phyloP scores from a whole-genome alignment of 2,888 invertebrate species.

The Octodonta nipae region DNA sequence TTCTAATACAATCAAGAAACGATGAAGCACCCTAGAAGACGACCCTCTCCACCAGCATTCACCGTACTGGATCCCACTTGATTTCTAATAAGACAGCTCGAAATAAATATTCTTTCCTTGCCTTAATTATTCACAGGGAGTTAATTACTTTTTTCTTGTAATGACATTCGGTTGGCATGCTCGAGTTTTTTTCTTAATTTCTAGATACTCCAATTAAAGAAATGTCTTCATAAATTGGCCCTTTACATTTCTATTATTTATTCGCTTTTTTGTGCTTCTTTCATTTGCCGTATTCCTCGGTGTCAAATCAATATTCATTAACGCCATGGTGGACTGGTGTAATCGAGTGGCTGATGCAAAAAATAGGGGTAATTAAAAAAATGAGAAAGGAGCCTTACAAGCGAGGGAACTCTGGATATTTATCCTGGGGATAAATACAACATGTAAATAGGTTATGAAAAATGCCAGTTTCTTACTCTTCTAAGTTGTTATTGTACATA shows the following conservation, averaged over 20 bases:
- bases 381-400: too few species aligned
- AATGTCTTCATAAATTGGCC: slow-evolving; percentile 26
- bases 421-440: too few species aligned
- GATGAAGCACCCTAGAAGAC: background rate
- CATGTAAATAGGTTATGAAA: too few species aligned
- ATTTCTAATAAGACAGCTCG: slow-evolving; percentile 17
- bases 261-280: slow-evolving; percentile 14
- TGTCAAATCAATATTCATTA: slow-evolving; percentile 18
- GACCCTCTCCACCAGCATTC: too few species aligned
- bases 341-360: too few species aligned
- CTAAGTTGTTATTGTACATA: too few species aligned
- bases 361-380: slow-evolving; percentile 1
- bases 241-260: slow-evolving; percentile 22
- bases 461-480: too few species aligned
- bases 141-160: slow-evolving; percentile 28
- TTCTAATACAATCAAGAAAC: slow-evolving; percentile 1
- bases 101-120: slow-evolving; percentile 18
- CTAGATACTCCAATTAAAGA: slow-evolving; percentile 26
- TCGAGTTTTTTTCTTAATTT: slow-evolving; percentile 25
- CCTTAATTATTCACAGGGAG: slow-evolving; percentile 26
- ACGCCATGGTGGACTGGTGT: background rate
- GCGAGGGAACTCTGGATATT: too few species aligned
- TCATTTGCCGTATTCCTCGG: slow-evolving; percentile 4
- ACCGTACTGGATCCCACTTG: slow-evolving; percentile 9
- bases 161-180: slow-evolving; percentile 23